phyloP scores from a whole-genome alignment of 2,113 vertebrate genomes.

The Paradoxurus hermaphroditus region DNA sequence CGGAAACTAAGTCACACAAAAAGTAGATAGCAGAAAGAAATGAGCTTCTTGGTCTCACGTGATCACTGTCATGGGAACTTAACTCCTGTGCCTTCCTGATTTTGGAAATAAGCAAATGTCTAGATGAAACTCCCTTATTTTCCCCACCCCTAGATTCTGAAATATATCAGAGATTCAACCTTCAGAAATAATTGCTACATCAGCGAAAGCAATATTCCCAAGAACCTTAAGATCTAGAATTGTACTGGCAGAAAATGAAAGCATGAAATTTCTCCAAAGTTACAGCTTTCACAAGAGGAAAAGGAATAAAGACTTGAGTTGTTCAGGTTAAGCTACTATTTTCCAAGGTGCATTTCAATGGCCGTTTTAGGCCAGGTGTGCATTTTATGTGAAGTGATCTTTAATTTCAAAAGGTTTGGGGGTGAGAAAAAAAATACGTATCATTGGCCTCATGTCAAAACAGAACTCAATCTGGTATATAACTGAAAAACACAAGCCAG shows the following conservation, averaged over 20 bases:
- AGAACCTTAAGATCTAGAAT: background rate
- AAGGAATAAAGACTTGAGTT: background rate
- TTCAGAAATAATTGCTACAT: background rate
- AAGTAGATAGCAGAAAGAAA: background rate
- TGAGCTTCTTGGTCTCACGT: background rate
- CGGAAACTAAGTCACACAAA: background rate
- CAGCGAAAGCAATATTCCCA: background rate
- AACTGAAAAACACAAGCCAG: background rate
- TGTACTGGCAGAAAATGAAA: background rate
- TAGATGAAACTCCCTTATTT: background rate
- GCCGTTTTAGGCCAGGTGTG: background rate
- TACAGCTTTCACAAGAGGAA: background rate
- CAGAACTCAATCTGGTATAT: background rate
- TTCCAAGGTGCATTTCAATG: background rate
- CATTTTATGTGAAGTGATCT: background rate
- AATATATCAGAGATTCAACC: background rate
- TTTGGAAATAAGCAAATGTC: background rate
- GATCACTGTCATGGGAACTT: background rate
- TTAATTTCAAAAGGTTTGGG: slow-evolving; percentile 2
- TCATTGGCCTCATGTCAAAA: background rate
- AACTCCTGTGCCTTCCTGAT: background rate
- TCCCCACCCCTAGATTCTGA: background rate
- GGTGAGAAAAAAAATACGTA: background rate
- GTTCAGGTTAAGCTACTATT: background rate
- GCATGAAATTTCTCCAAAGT: background rate